Base-by-base conservation (phyloP, 2,888 invertebrate genomes). In the Leptinotarsa rubiginosa region DNA sequence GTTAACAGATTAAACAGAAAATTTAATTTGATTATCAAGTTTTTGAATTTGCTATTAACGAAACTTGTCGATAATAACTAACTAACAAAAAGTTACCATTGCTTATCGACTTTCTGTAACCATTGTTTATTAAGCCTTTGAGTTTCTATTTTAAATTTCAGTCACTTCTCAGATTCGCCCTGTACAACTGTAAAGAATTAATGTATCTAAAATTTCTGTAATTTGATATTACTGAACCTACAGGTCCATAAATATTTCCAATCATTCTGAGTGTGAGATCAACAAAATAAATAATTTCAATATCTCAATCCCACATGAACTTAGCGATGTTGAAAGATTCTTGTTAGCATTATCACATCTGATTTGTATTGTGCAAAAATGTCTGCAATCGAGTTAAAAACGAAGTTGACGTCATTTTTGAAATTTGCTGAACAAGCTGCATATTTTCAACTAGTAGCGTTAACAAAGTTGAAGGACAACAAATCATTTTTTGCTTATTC, bases 401-500 rank as follows among this genome's bases (percentile, higher is more conserved):
- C 20, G 41, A 12, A 62, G 62, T 41, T 62, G 25, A 62, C 62
- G 62, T 62, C 25, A 62, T 25, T 4, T n/a, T 15, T 62, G 15
- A 16, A 62, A 31, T 62, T 16, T 41, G 62, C 62, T 62, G 62
- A 62, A n/a, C 31, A 13, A 10, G 62, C 31, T 62, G n/a, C 15
- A 7, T n/a, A 18, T 41, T 62, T 62, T 62, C n/a, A 5, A n/a
- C 41, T 31, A 62, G 25, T 56, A 54, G 52, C 54, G 52, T 68
- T 54, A 25, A 54, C 68, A 68, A 18, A 56, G 69, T 69, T 56
- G 69, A n/a, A 69, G 56, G 69, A 69, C 69, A 56, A 59, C 22
- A 47, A 47, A 20, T 7, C 7, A 25, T 47, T 56, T 56, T 69
- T 15, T 69, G 69, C 69, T 69, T 47, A 69, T 47, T 31, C 2